Conservation (phyloP, 92 coral and sea anemone species). For the Palythoa grandiflora region DNA sequence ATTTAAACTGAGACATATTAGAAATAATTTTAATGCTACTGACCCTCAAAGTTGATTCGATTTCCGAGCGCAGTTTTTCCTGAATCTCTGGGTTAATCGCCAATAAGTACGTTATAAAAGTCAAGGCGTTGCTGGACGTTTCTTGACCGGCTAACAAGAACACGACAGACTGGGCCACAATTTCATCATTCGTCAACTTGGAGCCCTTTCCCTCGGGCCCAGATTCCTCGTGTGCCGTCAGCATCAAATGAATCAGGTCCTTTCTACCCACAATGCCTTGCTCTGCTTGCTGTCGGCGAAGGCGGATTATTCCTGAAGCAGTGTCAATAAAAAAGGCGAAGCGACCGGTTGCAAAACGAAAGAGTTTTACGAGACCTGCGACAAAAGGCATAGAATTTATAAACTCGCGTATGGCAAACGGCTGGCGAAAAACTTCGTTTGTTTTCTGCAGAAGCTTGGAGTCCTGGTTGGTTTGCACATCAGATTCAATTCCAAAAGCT, state of each 20-base stretch:
- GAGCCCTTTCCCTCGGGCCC: conserved; percentile 56
- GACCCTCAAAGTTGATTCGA: conserved; percentile 21
- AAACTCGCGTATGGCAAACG: not conserved
- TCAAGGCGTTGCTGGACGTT: conserved; percentile 32
- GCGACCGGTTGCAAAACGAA: not conserved
- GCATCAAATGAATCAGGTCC: conserved; percentile 74
- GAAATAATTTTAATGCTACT: not conserved
- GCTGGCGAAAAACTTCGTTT: conserved; percentile 56
- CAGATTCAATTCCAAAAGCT: conserved; percentile 28
- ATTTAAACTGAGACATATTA: no score
- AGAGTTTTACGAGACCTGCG: not conserved
- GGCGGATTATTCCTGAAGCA: conserved; percentile 61
- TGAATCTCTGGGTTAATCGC: conserved; percentile 40
- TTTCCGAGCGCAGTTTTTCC: conserved; percentile 28
- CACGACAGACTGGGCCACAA: conserved; percentile 30
- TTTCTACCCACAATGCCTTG: conserved; percentile 54
- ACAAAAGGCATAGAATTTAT: conserved; percentile 10
- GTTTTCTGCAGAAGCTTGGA: not conserved
- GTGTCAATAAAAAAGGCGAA: conserved; percentile 6
- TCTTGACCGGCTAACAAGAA: conserved; percentile 39
- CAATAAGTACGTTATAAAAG: conserved; percentile 18
- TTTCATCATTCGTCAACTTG: conserved; percentile 43
- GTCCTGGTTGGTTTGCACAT: conserved; percentile 25
- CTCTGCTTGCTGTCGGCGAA: conserved; percentile 52
- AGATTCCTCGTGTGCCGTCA: conserved; percentile 70